phyloP scores from a whole-genome alignment of 1,140 invertebrate genomes.

The Centruroides vittatus region DNA sequence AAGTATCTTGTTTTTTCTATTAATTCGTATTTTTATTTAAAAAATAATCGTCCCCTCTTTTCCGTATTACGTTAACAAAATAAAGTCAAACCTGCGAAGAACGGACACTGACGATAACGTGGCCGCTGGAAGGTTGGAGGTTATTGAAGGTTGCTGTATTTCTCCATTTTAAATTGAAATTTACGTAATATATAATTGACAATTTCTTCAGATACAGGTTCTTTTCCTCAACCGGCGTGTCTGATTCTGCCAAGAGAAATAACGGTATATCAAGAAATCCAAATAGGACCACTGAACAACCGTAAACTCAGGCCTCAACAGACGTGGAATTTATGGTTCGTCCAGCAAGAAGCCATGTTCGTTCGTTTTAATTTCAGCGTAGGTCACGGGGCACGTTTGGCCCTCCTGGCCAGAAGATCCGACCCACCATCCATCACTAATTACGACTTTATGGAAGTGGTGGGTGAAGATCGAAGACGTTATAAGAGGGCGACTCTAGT shows the following conservation, averaged over 20 bases:
- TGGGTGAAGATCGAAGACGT: constrained; percentile 27
- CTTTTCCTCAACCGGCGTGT: constrained; percentile 4
- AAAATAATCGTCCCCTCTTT: too few relatives aligned
- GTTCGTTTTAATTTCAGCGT: constrained; percentile 88
- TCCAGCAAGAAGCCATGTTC: constrained; percentile 78
- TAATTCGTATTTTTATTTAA: too few relatives aligned
- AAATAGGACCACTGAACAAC: constrained; percentile 48
- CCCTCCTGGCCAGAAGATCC: constrained; percentile 80
- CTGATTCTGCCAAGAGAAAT: constrained; percentile 54
- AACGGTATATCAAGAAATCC: constrained; percentile 78
- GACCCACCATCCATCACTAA: constrained; percentile 87
- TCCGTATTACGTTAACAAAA: too few relatives aligned
- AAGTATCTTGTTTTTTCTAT: too few relatives aligned
- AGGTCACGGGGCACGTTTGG: constrained; percentile 76
- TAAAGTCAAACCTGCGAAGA: too few relatives aligned
- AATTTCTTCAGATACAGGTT: too few relatives aligned
- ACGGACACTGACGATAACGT: too few relatives aligned
- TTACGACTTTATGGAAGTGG: constrained; percentile 85
- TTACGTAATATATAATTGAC: too few relatives aligned
- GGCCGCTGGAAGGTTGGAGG: too few relatives aligned
- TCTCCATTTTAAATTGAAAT: too few relatives aligned
- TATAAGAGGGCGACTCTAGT: constrained; percentile 7
- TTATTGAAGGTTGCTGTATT: too few relatives aligned
- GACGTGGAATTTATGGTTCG: constrained; percentile 95
- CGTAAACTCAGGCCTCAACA: constrained; percentile 79